Evolutionary conservation across 1,140 invertebrate species (phyloP).

Genomic region (Bombus consobrinus): DNA sequence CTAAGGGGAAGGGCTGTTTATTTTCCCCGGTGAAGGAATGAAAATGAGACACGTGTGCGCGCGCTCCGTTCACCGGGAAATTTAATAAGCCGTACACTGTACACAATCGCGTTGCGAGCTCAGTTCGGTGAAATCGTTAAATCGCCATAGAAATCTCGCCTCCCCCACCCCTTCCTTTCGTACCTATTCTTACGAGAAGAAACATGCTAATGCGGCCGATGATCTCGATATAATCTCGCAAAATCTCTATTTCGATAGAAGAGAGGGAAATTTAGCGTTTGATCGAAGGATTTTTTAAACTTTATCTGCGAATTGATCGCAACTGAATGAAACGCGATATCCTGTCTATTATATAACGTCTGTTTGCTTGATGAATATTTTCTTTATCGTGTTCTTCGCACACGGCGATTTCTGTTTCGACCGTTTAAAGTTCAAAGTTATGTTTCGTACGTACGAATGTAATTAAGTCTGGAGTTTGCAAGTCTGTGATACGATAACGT

Average conservation of each 20-base stretch:
- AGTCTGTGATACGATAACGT: not conserved
- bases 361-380: not conserved
- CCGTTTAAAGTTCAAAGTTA: not conserved
- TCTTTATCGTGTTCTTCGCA: too few species aligned
- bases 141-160: constrained; percentile 11
- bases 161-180: not conserved
- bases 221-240: not conserved
- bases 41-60: constrained; percentile 30
- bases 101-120: not conserved
- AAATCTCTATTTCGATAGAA: not conserved
- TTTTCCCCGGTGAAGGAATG: constrained; percentile 1
- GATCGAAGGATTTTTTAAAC: not conserved
- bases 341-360: too few species aligned
- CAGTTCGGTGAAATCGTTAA: constrained; percentile 28
- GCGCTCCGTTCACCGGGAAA: constrained; percentile 26
- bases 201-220: not conserved
- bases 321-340: not conserved
- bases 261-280: not conserved
- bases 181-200: not conserved
- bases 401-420: too few species aligned
- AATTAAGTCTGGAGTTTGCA: not conserved
- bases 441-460: too few species aligned
- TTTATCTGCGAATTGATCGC: not conserved
- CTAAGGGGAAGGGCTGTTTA: not conserved
- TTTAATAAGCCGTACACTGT: constrained; percentile 14